phyloP scores from a whole-genome alignment of 2,888 invertebrate genomes.

The Acleris cristana region DNA sequence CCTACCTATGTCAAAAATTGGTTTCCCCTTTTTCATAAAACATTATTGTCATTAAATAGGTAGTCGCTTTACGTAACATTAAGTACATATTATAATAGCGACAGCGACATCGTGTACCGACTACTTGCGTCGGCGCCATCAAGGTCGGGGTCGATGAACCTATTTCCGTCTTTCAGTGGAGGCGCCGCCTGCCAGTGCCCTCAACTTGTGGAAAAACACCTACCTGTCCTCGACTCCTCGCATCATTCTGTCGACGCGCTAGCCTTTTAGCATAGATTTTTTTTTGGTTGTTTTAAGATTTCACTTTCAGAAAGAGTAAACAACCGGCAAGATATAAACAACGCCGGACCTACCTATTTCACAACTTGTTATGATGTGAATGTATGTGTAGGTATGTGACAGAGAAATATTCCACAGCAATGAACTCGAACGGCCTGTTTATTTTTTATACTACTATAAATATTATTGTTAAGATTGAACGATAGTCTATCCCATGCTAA shows the following conservation, averaged over 20 bases:
- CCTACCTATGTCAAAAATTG: no score
- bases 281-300: constrained; percentile 17
- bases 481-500: no score
- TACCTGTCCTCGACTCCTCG: constrained; percentile 23
- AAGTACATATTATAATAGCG: constrained; percentile 18
- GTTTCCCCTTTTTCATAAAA: not conserved
- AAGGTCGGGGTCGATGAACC: constrained; percentile 79
- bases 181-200: constrained; percentile 33
- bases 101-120: constrained; percentile 49
- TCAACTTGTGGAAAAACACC: constrained; percentile 37
- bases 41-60: constrained; percentile 16
- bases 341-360: not conserved
- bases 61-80: constrained; percentile 24
- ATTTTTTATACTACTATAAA: no score
- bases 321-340: constrained; percentile 20
- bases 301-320: constrained; percentile 24
- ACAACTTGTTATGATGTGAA: not conserved
- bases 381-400: not conserved
- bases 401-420: constrained; percentile 3
- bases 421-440: not conserved
- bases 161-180: constrained; percentile 67
- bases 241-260: constrained; percentile 18
- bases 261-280: constrained; percentile 15
- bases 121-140: constrained; percentile 59
- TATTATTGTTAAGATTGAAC: no score